Base-by-base conservation (phyloP, 2,113 vertebrate genomes). In the Hydrolagus affinis region DNA sequence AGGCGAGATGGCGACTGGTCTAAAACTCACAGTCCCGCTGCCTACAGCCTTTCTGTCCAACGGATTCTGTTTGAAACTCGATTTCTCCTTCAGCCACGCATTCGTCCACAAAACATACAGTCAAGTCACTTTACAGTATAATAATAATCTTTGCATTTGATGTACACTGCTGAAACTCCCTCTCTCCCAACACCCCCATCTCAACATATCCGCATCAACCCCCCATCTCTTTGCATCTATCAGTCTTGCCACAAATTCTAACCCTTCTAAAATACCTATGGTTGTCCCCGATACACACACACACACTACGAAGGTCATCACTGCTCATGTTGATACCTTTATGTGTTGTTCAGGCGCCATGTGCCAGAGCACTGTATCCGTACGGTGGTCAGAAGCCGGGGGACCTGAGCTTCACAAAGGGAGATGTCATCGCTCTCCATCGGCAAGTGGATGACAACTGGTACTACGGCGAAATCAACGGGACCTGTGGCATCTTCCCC, bases 391-490 rank as follows among this genome's bases (percentile, higher is more conserved):
- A 94, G 88, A 87, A 85, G 30, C 90, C 94, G 0, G 92, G 93
- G 17, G 95, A 96, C 89, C 91, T 92, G 88, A 90, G 90, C 85
- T 94, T 95, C 89, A 92, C 91, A 17, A 92, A 94, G 72, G 94
- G 93, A 19, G 95, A 96, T 30, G 86, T 92, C 76, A 92, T 95
- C 87, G 12, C 89, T 62, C 90, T 90, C 69, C 94, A 93, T 56
- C 92, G 90, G 73, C 94, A 93, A 90, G 91, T 93, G 86, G 94
- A 96, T 0, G 95, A 96, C 76, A 93, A 93, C 86, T 94, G 95
- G 95, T 93, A 92, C 86, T 90, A 94, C 30, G 94, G 94, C 4
- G 94, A 96, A 85, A 59, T 90, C 62, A 94, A 95, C 21, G 92
- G 93, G 0, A 68, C 86, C 87, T 90, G 90, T 0, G 93, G 92